Evolutionary conservation across 2,113 vertebrate species (phyloP), one percentile per base, ranked within the genome.

Genomic region (Ammospiza nelsoni): DNA sequence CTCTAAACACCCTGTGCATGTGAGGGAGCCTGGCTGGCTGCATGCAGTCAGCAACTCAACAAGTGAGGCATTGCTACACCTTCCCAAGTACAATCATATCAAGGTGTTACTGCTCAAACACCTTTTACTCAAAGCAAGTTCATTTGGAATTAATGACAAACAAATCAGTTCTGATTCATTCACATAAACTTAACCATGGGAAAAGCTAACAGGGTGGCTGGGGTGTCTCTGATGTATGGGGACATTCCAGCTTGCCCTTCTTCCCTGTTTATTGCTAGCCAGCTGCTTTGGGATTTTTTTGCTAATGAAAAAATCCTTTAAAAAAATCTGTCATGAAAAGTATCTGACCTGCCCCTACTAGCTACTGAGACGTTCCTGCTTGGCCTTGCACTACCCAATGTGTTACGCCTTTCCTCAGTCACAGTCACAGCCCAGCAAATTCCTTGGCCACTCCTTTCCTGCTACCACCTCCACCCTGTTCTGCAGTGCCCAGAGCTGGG

Each of bases 381-480:
- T 27, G n/a, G 69, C 68, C 22, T 54, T 35, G 71, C 55, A 24
- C 27, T 5, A 12, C 4, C 11, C 5, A 6, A 4, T 7, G 4
- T 8, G 31, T 11, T n/a, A 21, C 0, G 0, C 5, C 15, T 55
- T 54, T 75, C 48, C 37, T 41, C 1, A 3, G 52, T 41, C 37
- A 23, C 2, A 5, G 33, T 16, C 46, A 12, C n/a, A 48, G 76
- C 15, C 29, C 57, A 13, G 18, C 6, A 2, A 28, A 37, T 29
- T 39, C 61, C 23, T 48, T 9, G 58, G 27, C 52, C 3, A 2
- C 28, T 69, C 39, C 19, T 7, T 69, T 59, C 51, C 51, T 46
- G 27, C 49, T 46, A 0, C 35, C 0, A 0, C 43, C 37, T 63
- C 62, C 28, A 22, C 51, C 44, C 27, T 0, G 0, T 7, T 57